Evolutionary conservation across 64 coral and sea anemone genomes (phyloP), one percentile per base, ranked within the genome.

Genomic region (Pocillopora damicornis): DNA sequence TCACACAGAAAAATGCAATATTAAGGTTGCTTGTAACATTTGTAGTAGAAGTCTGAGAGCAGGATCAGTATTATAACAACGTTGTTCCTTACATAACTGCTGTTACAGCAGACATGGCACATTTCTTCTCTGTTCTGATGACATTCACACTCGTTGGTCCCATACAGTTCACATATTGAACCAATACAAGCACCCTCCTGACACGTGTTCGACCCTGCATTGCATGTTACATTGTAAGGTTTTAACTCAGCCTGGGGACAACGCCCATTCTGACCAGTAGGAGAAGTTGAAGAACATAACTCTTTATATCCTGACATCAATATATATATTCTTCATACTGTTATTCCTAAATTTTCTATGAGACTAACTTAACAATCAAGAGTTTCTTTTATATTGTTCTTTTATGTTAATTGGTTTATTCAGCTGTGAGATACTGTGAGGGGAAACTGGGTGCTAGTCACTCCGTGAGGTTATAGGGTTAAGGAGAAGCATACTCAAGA

Each of bases 61-160:
- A 51, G 42, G 42, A 51, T 51, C 42, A 7, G 42, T 51, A 51
- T 51, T 35, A 13, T 15, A 15, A 81, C 79, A 15, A 0, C 60
- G 63, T 89, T 77, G 9, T 67, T 56, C 61, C 60, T 64, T 51
- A 91, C 89, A 57, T 79, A 65, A 57, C 15, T 92, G 56, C 35
- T 42, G 63, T 80, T 92, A 35, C 94, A 96, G 34, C 94, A 96
- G 11, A 96, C 94, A 11, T 93, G 91, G 61, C 94, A 96, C 51
- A 88, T 59, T 15, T 87, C 61, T 57, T 93, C 60, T 18, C 37
- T 37, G 79, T 63, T 62, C 5, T 57, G 35, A 7, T 65, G 56
- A 15, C 91, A 96, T 75, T 93, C 68, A 56, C 94, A 96, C 7
- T 89, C 63, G n/a, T 88, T 74, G 61, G 60, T 62, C 17, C 63